These are phyloP conservation scores for Cerceris rybyensis DNA, from an alignment of 2,888 invertebrate genomes.

Conservation along the genomic window DNA sequence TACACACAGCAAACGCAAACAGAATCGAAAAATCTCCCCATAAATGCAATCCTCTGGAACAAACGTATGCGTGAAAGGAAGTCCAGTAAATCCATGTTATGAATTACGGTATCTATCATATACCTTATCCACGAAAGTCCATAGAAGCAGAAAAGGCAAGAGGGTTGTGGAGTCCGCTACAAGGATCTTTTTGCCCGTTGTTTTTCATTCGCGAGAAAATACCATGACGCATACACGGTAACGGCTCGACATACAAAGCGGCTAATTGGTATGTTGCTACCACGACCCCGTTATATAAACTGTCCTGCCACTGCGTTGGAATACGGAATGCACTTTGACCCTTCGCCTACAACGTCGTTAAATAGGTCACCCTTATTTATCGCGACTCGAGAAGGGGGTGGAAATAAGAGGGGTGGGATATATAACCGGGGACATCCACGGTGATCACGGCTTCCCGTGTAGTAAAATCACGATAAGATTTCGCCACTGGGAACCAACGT, in stretches of 20 bases:
- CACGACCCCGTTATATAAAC: conserved; percentile 69
- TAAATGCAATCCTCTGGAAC: background rate
- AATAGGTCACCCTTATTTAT: conserved; percentile 69
- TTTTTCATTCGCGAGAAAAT: conserved; percentile 48
- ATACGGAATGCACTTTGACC: conserved; percentile 72
- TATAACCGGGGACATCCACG: conserved; percentile 38
- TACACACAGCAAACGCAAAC: background rate
- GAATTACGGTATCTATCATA: conserved; percentile 32
- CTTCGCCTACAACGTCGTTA: conserved; percentile 41
- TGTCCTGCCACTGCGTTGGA: conserved; percentile 64
- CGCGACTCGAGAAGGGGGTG: conserved; percentile 25
- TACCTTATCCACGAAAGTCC: background rate
- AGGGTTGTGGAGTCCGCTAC: conserved; percentile 3
- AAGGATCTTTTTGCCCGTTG: conserved; percentile 34
- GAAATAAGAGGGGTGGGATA: conserved; percentile 2
- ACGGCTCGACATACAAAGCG: conserved; percentile 68
- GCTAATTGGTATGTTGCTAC: conserved; percentile 76
- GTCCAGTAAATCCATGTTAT: background rate
- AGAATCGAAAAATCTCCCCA: background rate
- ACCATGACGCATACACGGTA: conserved; percentile 31
- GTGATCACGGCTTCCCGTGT: conserved; percentile 25
- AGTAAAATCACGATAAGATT: conserved; percentile 43
- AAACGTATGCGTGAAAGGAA: conserved; percentile 1
- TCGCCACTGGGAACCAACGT: conserved; percentile 1
- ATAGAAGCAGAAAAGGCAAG: background rate